phyloP scores from a whole-genome alignment of 1,140 invertebrate genomes.

The Pectinophora gossypiella region DNA sequence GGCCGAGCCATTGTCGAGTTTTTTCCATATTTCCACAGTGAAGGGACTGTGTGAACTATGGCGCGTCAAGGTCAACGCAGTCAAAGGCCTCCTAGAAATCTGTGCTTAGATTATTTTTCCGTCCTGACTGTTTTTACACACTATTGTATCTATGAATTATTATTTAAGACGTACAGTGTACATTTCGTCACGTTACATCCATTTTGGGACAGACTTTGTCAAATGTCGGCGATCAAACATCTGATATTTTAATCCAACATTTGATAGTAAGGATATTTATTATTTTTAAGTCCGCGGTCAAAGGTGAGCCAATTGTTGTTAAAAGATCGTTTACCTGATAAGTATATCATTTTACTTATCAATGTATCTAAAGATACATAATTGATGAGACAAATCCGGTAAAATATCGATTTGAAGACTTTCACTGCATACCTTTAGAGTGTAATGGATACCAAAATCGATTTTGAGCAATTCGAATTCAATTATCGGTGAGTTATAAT shows the following conservation, averaged over 20 bases:
- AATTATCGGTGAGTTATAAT: conserved; percentile 29
- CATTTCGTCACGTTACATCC: too few species aligned
- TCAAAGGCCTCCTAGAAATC: conserved; percentile 55
- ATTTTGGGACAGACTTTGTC: too few species aligned
- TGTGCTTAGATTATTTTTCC: conserved; percentile 29
- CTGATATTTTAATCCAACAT: too few species aligned
- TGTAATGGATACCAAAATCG: conserved; percentile 23
- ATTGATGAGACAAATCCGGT: neutral
- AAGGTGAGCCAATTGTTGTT: too few species aligned
- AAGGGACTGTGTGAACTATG: conserved; percentile 70
- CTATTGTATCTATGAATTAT: too few species aligned
- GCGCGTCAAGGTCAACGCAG: conserved; percentile 56
- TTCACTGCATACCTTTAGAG: neutral
- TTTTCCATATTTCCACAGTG: conserved; percentile 68
- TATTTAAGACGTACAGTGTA: too few species aligned
- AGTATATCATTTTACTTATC: neutral
- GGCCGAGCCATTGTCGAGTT: conserved; percentile 57
- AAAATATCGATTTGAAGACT: neutral
- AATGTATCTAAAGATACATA: neutral
- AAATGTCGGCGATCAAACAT: too few species aligned
- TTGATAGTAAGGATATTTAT: too few species aligned
- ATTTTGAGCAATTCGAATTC: conserved; percentile 27
- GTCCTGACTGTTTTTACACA: neutral
- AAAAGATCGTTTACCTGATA: neutral
- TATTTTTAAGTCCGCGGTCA: too few species aligned